Base-by-base conservation (phyloP, 2,113 vertebrate genomes). In the Paramormyrops kingsleyae region DNA sequence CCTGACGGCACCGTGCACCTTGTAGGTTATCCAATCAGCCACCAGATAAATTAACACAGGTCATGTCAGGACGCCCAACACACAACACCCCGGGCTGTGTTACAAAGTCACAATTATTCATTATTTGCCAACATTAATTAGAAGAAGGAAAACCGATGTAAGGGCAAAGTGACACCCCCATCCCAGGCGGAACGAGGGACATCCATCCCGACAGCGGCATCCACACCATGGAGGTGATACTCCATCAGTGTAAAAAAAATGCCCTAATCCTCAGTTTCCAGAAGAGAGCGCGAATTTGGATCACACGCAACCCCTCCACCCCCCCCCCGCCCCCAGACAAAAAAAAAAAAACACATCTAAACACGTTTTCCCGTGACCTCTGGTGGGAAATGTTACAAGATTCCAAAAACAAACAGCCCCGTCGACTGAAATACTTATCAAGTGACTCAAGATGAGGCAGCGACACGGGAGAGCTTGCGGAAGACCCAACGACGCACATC, bases 371-470 rank as follows among this genome's bases (percentile, higher is more conserved):
- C 77, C 42, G 31, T 44, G 77, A 44, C 77, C 77, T 44, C 77
- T 83, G 77, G 39, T 42, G 77, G 46, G 49, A 87, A 87, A 52
- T 31, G 84, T 9, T 87, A 31, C 50, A 27, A 87, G 89, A 91
- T 27, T 35, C 31, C 56, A 42, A 89, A 90, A 89, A 91, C 70
- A 90, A 90, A 89, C 66, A 86, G 66, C 80, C n/a, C 31, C 15
- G 56, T 74, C 52, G 90, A 87, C 56, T 39, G 77, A 88, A 91
- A 90, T 88, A 87, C 87, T 88, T 90, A 19, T 80, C 74, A 52
- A 47, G 24, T 83, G 74, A 50, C 77, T 87, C 88, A 15, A 13
- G 6, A 42, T 8, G 13, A 42, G 17, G 74, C 31, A 83, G 17
- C 1, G 15, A 21, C 87, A 27, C 87, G 89, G 88, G 87, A 90